A percentile compares a stretch with the other conserved stretches of the same genome.
phyloP scores from a whole-genome alignment of 2,797 vertebrate genomes.

The Paratrypauchen microcephalus region DNA sequence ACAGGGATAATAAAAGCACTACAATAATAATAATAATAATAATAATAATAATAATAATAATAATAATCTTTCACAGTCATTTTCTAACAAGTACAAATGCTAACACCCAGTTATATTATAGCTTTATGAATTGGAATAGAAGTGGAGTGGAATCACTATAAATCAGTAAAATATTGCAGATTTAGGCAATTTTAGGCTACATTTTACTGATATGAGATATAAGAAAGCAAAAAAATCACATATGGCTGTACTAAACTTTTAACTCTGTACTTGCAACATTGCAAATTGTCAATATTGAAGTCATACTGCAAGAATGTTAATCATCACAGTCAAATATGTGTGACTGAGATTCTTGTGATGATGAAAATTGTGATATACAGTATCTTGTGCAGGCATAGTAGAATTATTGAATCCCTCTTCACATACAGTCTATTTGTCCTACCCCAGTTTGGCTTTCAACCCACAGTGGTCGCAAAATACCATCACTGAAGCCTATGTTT shows the following conservation, averaged over 20 bases:
- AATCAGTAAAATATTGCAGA: not conserved
- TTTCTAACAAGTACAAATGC: not conserved
- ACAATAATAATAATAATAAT: too few species aligned
- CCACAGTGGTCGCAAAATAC: not conserved
- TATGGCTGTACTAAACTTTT: too few species aligned
- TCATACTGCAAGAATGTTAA: not conserved
- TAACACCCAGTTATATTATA: not conserved
- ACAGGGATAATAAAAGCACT: too few species aligned
- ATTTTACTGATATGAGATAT: not conserved
- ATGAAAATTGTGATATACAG: constrained; percentile 1
- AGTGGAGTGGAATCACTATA: not conserved
- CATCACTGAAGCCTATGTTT: constrained; percentile 5
- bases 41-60: too few species aligned
- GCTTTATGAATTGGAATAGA: not conserved
- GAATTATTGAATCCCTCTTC: not conserved
- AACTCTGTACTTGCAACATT: not conserved
- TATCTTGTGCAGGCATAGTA: not conserved
- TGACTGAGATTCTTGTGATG: not conserved
- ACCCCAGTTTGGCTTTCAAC: constrained; percentile 9
- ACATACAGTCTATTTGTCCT: constrained; percentile 4
- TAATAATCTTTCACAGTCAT: not conserved
- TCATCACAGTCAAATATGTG: not conserved
- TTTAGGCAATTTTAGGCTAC: not conserved
- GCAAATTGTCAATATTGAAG: not conserved
- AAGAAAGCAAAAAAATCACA: not conserved